phyloP scores from a whole-genome alignment of 2,888 invertebrate species.

The Cephus runcator region DNA sequence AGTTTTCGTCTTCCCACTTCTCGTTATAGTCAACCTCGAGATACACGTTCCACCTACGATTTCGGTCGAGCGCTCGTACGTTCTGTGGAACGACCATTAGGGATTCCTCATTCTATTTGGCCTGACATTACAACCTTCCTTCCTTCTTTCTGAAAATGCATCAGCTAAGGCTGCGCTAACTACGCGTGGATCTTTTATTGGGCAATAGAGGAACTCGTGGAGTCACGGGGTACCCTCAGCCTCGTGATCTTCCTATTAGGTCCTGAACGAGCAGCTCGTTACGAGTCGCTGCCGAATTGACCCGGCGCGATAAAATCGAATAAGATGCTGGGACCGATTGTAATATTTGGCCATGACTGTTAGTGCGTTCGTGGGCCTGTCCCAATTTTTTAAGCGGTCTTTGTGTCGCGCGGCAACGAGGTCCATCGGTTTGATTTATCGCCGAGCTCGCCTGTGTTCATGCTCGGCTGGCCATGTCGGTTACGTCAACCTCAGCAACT shows the following conservation, averaged over 20 bases:
- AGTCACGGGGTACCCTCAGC: not conserved
- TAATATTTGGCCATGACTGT: not conserved
- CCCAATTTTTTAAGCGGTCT: not conserved
- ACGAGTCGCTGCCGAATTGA: not conserved
- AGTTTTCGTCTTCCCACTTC: not conserved
- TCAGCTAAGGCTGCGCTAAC: not conserved
- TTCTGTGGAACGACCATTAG: not conserved
- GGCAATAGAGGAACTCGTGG: not conserved
- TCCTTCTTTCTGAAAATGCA: not conserved
- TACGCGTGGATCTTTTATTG: not conserved
- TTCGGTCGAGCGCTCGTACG: not conserved
- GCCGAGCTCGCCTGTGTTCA: conserved; percentile 7
- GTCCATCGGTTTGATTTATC: conserved; percentile 19
- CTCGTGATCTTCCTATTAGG: not conserved
- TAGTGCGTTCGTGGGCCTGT: not conserved
- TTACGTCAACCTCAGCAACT: not conserved
- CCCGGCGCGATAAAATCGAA: not conserved
- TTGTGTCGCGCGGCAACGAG: not conserved
- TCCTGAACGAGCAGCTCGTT: not conserved
- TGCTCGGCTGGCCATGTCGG: conserved; percentile 14
- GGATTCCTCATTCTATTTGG: not conserved
- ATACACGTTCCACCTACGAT: not conserved
- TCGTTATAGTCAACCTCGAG: not conserved
- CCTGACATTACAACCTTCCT: not conserved
- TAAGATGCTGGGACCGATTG: not conserved